These are phyloP conservation scores for Anadara kagoshimensis DNA, from an alignment of 1,140 invertebrate species.

Conservation along the genomic window DNA sequence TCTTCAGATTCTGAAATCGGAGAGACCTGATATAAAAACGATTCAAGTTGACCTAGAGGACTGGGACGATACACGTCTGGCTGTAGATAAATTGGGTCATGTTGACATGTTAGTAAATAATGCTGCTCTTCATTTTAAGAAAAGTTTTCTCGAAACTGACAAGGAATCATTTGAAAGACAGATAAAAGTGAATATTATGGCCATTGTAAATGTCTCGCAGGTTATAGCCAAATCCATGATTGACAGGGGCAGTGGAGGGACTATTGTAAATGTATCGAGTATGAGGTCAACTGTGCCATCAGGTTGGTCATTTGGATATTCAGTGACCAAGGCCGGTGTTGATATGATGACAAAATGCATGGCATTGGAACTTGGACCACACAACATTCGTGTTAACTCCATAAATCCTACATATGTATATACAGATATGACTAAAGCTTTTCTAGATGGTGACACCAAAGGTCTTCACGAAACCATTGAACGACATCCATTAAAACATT, in stretches of 20 bases:
- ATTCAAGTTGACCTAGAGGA: background rate
- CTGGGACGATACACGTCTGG: too few species aligned
- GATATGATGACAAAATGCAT: conserved; percentile 81
- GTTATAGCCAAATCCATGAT: conserved; percentile 83
- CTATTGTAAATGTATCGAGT: conserved; percentile 93
- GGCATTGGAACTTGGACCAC: conserved; percentile 89
- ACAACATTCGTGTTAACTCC: conserved; percentile 75
- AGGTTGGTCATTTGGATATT: conserved; percentile 85
- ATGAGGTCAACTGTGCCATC: conserved; percentile 82
- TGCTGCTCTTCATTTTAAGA: too few species aligned
- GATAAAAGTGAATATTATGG: too few species aligned
- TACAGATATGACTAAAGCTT: conserved; percentile 3
- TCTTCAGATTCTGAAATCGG: background rate
- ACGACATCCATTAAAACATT: too few species aligned
- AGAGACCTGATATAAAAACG: conserved; percentile 3
- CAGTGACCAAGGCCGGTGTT: conserved; percentile 79
- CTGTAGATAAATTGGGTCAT: too few species aligned
- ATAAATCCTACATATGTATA: conserved; percentile 4
- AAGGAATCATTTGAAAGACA: too few species aligned
- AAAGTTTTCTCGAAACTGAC: too few species aligned
- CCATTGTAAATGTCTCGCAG: conserved; percentile 46
- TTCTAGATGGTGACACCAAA: background rate
- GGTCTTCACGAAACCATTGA: background rate
- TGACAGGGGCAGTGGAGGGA: conserved; percentile 79
- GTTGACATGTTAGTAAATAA: too few species aligned